Percentiles rank a stretch among this genome's conserved stretches.
Conservation (phyloP, 2,113 vertebrate species). For the Vulpes vulpes region DNA sequence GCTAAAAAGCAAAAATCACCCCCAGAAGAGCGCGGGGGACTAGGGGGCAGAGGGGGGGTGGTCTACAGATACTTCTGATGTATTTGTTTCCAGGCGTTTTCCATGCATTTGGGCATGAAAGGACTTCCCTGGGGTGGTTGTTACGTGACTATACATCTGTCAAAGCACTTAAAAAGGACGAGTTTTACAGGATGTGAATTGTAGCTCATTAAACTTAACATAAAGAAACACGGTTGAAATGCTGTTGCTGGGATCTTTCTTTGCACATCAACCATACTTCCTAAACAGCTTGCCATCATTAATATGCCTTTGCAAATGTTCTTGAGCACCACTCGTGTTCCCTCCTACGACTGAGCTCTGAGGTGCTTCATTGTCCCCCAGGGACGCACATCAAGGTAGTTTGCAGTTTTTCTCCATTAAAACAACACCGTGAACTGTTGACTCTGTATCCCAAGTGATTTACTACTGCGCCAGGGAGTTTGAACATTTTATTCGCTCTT, state of each 20-base stretch:
- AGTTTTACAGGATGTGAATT: not conserved
- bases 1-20: not conserved
- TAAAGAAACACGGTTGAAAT: not conserved
- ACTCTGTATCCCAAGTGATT: not conserved
- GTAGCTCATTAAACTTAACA: not conserved
- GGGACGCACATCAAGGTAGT: not conserved
- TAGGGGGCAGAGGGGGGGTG: too few relatives aligned
- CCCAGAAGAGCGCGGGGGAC: not conserved
- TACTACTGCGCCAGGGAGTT: not conserved
- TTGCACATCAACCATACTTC: not conserved
- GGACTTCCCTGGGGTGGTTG: not conserved
- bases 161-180: not conserved
- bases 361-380: not conserved
- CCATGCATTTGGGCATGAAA: not conserved
- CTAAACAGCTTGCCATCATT: rapidly evolving
- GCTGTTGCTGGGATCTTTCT: not conserved
- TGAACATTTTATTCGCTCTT: not conserved
- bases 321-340: rapidly evolving
- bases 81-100: not conserved
- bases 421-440: too few relatives aligned
- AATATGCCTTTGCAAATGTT: not conserved
- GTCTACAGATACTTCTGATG: not conserved
- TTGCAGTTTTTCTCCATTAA: not conserved
- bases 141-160: not conserved
- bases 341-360: rapidly evolving